Evolutionary conservation across 2,888 invertebrate species (phyloP).

Genomic region (Callyntrura guangdongensis): DNA sequence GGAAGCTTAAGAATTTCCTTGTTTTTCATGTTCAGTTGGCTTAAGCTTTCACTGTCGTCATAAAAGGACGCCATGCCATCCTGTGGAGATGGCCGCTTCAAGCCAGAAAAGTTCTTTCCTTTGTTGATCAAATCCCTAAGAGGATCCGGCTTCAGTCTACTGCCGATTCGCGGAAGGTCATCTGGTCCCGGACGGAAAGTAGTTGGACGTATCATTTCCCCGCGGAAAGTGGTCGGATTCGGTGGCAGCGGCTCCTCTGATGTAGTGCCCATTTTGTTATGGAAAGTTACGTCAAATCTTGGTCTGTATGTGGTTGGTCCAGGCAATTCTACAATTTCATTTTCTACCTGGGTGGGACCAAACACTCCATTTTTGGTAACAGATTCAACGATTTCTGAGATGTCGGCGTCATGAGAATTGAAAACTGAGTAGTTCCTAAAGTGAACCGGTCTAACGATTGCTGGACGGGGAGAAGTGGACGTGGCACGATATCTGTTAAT

Average conservation of each 20-base stretch:
- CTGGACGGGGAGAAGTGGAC: slow-evolving; percentile 34
- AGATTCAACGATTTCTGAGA: not conserved
- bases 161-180: slow-evolving; percentile 68
- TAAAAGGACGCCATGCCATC: slow-evolving; percentile 81
- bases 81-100: slow-evolving; percentile 78
- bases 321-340: slow-evolving; percentile 76
- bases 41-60: slow-evolving; percentile 82
- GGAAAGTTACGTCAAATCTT: slow-evolving; percentile 69
- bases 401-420: not conserved
- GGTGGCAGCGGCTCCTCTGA: slow-evolving; percentile 57
- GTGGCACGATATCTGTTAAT: slow-evolving; percentile 60
- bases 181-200: slow-evolving; percentile 81
- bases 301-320: slow-evolving; percentile 83
- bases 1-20: slow-evolving; percentile 82
- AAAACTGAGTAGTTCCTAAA: slow-evolving; percentile 56
- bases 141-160: slow-evolving; percentile 63
- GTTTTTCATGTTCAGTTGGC: slow-evolving; percentile 83
- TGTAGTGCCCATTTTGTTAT: slow-evolving; percentile 72
- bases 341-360: slow-evolving; percentile 54
- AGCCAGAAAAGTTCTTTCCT: not conserved
- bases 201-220: slow-evolving; percentile 79
- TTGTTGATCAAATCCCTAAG: slow-evolving; percentile 42
- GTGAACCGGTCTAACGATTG: slow-evolving; percentile 40
- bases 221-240: slow-evolving; percentile 82
- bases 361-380: slow-evolving; percentile 52